phyloP scores from a whole-genome alignment of 1,140 invertebrate genomes.

The Anoplolepis gracilipes region DNA sequence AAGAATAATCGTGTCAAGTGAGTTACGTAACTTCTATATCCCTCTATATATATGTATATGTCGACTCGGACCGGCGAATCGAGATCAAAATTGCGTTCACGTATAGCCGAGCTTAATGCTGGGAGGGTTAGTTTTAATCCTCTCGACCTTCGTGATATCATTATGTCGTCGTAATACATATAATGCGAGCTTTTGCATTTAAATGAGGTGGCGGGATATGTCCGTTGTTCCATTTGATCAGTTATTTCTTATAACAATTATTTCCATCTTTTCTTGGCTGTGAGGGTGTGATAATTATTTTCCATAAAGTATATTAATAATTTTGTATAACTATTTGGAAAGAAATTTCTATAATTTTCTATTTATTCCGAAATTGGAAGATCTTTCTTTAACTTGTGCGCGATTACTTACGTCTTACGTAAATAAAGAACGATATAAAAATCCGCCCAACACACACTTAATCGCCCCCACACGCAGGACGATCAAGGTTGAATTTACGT shows the following conservation, averaged over 20 bases:
- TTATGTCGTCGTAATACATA: slow-evolving; percentile 35
- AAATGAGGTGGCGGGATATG: slow-evolving; percentile 10
- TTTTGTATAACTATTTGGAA: neutral
- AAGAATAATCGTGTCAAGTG: slow-evolving; percentile 80
- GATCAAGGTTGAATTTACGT: slow-evolving; percentile 34
- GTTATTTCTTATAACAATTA: slow-evolving; percentile 18
- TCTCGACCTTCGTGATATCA: slow-evolving; percentile 28
- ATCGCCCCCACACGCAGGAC: neutral
- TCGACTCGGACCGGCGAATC: slow-evolving; percentile 8
- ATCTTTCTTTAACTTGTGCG: neutral
- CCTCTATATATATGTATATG: neutral
- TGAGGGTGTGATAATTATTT: neutral
- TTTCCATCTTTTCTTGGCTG: neutral
- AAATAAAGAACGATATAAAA: neutral
- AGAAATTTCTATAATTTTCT: neutral
- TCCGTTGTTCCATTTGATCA: neutral
- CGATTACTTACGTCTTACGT: slow-evolving; percentile 9
- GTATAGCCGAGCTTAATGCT: slow-evolving; percentile 23
- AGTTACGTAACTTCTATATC: slow-evolving; percentile 63
- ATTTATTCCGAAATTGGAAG: neutral
- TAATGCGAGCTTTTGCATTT: slow-evolving; percentile 47
- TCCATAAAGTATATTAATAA: neutral
- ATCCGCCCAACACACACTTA: neutral
- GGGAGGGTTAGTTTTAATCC: slow-evolving; percentile 39
- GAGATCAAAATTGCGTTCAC: slow-evolving; percentile 40